Conservation (phyloP, 1,140 invertebrate species). For the Brachionus angularis region DNA sequence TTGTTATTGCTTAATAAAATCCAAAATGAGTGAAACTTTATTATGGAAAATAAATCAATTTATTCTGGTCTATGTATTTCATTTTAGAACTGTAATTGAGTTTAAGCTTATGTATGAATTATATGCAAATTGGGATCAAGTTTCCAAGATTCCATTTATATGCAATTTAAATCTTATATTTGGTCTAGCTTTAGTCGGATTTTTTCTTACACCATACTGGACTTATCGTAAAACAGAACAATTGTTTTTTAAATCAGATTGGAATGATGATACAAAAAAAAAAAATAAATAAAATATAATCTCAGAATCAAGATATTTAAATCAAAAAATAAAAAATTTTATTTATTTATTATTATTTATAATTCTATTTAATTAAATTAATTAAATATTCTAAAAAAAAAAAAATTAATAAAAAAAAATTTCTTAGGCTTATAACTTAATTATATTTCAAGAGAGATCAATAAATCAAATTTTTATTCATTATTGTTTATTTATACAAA, state of each 20-base stretch:
- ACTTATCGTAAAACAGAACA: constrained; percentile 54
- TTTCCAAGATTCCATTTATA: constrained; percentile 47
- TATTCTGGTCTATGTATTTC: constrained; percentile 52
- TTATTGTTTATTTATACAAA: too few species aligned
- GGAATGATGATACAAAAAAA: constrained; percentile 12
- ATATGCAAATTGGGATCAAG: constrained; percentile 50
- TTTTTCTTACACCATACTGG: constrained; percentile 55
- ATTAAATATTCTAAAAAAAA: too few species aligned
- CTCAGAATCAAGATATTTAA: too few species aligned
- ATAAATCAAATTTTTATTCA: too few species aligned
- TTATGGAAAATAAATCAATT: constrained; percentile 54
- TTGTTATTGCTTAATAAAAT: constrained; percentile 53
- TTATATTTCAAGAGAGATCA: too few species aligned
- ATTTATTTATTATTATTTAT: background rate
- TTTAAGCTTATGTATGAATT: constrained; percentile 50
- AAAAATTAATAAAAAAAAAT: too few species aligned
- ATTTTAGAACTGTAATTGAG: constrained; percentile 52
- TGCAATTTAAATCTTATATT: constrained; percentile 49
- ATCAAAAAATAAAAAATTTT: too few species aligned
- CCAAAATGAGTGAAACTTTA: constrained; percentile 47
- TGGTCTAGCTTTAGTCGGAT: constrained; percentile 49
- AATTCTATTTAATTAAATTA: too few species aligned
- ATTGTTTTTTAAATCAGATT: constrained; percentile 47
- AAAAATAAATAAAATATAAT: constrained; percentile 24
- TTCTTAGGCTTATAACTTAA: too few species aligned